phyloP scores from a whole-genome alignment of 2,113 vertebrate genomes.

The Peromyscus leucopus region DNA sequence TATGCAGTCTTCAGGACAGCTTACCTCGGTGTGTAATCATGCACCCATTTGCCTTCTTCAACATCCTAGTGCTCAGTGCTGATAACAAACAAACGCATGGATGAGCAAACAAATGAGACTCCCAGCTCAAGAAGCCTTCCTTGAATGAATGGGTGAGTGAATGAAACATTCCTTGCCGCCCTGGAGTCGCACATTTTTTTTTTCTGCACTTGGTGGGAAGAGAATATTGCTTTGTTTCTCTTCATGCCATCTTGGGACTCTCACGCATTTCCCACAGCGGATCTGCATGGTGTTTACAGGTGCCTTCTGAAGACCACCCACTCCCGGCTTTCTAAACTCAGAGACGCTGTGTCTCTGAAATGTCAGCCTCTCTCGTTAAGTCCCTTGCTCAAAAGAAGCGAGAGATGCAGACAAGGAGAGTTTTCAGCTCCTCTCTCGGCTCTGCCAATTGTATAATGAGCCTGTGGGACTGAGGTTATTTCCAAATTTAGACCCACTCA shows the following conservation, averaged over 20 bases:
- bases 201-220: slow-evolving; percentile 62
- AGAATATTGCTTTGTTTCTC: slow-evolving; percentile 76
- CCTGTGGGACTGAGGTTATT: slow-evolving; percentile 81
- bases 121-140: slow-evolving; percentile 58
- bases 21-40: not conserved
- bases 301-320: slow-evolving; percentile 79
- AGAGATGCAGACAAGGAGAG: slow-evolving; percentile 83
- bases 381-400: slow-evolving; percentile 77
- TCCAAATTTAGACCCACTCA: slow-evolving; percentile 82
- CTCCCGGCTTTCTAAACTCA: slow-evolving; percentile 69
- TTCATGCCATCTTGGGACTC: slow-evolving; percentile 75
- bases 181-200: slow-evolving; percentile 61
- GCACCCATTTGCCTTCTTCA: not conserved
- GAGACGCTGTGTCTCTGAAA: slow-evolving; percentile 80
- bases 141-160: slow-evolving; percentile 82
- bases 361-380: slow-evolving; percentile 79
- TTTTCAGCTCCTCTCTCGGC: slow-evolving; percentile 79
- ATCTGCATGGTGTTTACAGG: slow-evolving; percentile 83
- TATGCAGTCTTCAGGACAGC: not conserved
- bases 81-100: not conserved
- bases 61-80: not conserved
- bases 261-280: slow-evolving; percentile 81
- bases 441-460: slow-evolving; percentile 84
- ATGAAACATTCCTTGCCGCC: slow-evolving; percentile 81
- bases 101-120: not conserved